A percentile compares a stretch with the other conserved stretches of the same genome.
These are phyloP conservation scores for Cryptus viduatorius DNA, from an alignment of 2,888 invertebrate genomes.

Conservation along the genomic window DNA sequence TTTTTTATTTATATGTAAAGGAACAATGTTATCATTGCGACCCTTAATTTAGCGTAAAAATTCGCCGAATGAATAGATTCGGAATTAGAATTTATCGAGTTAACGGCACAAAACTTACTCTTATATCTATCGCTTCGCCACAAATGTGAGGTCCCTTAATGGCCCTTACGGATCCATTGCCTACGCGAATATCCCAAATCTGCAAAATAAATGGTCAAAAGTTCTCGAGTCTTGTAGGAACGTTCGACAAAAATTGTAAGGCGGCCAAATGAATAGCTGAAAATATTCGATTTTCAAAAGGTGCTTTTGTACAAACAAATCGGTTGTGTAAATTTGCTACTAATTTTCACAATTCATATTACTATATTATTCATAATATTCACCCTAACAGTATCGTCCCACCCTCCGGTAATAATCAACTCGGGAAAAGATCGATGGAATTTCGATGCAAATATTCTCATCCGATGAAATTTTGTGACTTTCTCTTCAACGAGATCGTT, in stretches of 20 bases:
- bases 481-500: conserved; percentile 71
- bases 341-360: too few relatives aligned
- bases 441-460: conserved; percentile 84
- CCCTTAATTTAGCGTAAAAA: too few relatives aligned
- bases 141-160: conserved; percentile 87
- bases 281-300: not conserved
- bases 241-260: too few relatives aligned
- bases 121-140: conserved; percentile 87
- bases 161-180: conserved; percentile 86
- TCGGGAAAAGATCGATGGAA: conserved; percentile 85
- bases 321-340: conserved; percentile 18
- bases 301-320: too few relatives aligned
- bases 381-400: conserved; percentile 87
- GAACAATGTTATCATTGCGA: too few relatives aligned
- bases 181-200: conserved; percentile 87
- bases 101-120: conserved; percentile 82
- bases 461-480: conserved; percentile 76
- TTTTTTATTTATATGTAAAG: too few relatives aligned
- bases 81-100: not conserved
- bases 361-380: too few relatives aligned
- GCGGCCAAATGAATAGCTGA: too few relatives aligned
- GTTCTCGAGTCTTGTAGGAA: not conserved
- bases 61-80: too few relatives aligned
- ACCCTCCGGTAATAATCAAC: conserved; percentile 86
- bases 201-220: conserved; percentile 73